Base-by-base conservation (phyloP, 2,888 invertebrate genomes). In the Drosophila merina region DNA sequence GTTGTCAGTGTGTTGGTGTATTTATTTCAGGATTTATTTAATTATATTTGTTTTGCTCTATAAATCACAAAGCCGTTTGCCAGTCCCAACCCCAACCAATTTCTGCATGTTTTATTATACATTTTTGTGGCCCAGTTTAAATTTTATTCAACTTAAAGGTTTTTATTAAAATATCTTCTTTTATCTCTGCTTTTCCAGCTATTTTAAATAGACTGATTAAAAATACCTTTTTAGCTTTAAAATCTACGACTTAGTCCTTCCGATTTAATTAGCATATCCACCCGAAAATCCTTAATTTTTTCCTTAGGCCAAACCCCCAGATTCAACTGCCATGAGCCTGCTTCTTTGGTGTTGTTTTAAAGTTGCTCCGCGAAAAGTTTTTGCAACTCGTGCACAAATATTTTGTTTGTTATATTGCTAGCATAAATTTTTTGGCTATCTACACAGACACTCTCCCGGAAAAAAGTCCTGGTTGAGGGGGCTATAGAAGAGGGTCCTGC, bases 351-450 rank as follows among this genome's bases (percentile, higher is more conserved):
- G 76, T 80, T 83, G 75, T 84, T 84, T 82, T 84, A 78, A 82
- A 82, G 82, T 84, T 82, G 58, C 48, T 56, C 51, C 44, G 72
- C 51, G 30, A 63, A 81, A 82, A 77, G 44, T 77, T 82, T 82
- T 75, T 72, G 77, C 76, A 67, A 67, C 79, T 81, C 69, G 79
- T 79, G 84, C 81, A 63, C 82, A 82, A 82, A 82, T 82, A 82
- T 82, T 82, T 82, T 82, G 82, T 82, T 82, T 82, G 79, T 84
- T 84, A 82, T 82, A 81, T 82, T 82, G 81, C 84, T 73, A 79
- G 82, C 82, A 82, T 82, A 82, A 82, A 82, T 82, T 82, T 82
- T 77, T 78, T 77, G 81, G 84, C 82, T 82, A 82, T 82, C 84
- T 81, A 72, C 72, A 79, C 81, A 76, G 71, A 58, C 64, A 50